These are phyloP conservation scores for Archivesica marissinica DNA, from an alignment of 1,140 invertebrate genomes.

Conservation along the genomic window DNA sequence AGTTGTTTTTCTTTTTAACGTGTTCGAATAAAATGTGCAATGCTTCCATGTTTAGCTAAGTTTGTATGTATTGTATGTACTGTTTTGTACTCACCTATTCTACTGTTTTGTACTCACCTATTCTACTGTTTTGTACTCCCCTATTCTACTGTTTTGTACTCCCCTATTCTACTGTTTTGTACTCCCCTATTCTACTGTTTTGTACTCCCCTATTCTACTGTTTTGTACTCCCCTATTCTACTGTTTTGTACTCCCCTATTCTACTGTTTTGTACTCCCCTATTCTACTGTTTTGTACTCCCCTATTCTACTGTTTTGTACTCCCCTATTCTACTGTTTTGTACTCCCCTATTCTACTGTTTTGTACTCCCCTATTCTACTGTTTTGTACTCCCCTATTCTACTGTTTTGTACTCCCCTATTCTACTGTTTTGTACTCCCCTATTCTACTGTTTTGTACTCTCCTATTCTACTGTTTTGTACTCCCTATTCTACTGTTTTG, in stretches of 20 bases:
- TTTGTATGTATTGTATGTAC: neutral
- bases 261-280: neutral
- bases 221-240: neutral
- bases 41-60: neutral
- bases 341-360: neutral
- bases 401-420: conserved; percentile 6
- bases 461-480: neutral
- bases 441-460: neutral
- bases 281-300: neutral
- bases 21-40: neutral
- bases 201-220: neutral
- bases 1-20: neutral
- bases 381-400: neutral
- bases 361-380: neutral
- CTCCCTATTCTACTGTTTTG: neutral
- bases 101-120: neutral
- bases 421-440: neutral
- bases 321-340: neutral
- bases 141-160: neutral
- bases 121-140: neutral
- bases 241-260: conserved; percentile 1
- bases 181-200: neutral
- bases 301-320: neutral
- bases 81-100: neutral
- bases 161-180: neutral